Evolutionary conservation across 2,888 invertebrate species (phyloP).

Genomic region (Lithosia quadra): DNA sequence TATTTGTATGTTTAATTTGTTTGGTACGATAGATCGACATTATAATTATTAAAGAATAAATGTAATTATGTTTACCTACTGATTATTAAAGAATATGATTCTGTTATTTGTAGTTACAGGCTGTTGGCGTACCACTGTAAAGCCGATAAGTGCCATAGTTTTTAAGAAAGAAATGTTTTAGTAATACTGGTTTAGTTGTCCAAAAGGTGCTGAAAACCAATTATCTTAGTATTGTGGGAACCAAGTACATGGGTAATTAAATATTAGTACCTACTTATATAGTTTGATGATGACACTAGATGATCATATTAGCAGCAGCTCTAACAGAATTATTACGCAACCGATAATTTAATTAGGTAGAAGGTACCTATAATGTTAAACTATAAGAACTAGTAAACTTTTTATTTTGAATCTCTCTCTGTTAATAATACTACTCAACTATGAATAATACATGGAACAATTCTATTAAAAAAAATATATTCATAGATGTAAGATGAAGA

Average conservation of each 20-base stretch:
- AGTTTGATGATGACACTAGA: neutral
- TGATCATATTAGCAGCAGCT: neutral
- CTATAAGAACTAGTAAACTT: neutral
- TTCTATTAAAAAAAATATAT: neutral
- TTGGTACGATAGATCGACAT: neutral
- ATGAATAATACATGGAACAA: too few species aligned
- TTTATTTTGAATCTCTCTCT: neutral
- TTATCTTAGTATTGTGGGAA: too few species aligned
- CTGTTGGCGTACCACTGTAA: neutral
- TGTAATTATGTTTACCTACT: neutral
- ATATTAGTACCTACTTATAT: neutral
- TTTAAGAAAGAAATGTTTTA: neutral
- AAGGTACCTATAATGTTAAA: neutral
- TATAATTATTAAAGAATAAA: constrained; percentile 3
- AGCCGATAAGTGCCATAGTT: neutral
- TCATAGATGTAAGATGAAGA: neutral
- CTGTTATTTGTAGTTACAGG: too few species aligned
- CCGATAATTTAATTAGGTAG: neutral
- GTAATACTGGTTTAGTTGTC: neutral
- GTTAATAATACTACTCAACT: neutral
- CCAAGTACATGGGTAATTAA: neutral
- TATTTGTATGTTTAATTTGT: neutral
- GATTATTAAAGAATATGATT: neutral
- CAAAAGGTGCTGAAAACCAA: neutral
- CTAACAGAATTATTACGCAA: neutral